phyloP scores from a whole-genome alignment of 2,888 invertebrate species.

The Synanthedon vespiformis region DNA sequence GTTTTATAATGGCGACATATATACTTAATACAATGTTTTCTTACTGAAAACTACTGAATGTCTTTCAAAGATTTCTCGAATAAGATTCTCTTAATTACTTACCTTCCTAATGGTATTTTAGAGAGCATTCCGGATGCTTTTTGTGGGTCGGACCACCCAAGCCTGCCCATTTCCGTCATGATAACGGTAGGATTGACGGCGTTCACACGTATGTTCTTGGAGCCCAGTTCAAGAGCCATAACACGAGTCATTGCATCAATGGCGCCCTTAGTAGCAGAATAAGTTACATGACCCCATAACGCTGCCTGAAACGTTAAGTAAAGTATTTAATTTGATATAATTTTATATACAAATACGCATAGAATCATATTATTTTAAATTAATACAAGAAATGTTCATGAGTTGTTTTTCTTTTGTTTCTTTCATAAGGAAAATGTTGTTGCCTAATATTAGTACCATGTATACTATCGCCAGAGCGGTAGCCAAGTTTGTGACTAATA shows the following conservation, averaged over 20 bases:
- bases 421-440: no score
- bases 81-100: neutral
- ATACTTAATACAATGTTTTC: no score
- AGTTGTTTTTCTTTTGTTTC: no score
- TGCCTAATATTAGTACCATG: no score
- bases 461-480: no score
- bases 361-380: no score
- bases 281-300: slow-evolving; percentile 76
- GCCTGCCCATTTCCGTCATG: slow-evolving; percentile 84
- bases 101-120: slow-evolving; percentile 84
- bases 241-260: slow-evolving; percentile 81
- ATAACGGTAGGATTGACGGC: slow-evolving; percentile 90
- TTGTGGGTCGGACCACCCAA: slow-evolving; percentile 80
- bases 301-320: slow-evolving; percentile 51
- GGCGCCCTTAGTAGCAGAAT: slow-evolving; percentile 85
- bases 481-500: no score
- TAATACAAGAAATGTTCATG: no score
- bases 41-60: neutral
- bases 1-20: no score
- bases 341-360: no score
- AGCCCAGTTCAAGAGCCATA: slow-evolving; percentile 85
- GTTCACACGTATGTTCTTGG: slow-evolving; percentile 83
- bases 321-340: no score
- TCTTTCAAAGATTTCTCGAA: neutral
- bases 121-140: slow-evolving; percentile 75